Conservation (phyloP, 1,140 invertebrate species). For the Scaptomyza hsui region DNA sequence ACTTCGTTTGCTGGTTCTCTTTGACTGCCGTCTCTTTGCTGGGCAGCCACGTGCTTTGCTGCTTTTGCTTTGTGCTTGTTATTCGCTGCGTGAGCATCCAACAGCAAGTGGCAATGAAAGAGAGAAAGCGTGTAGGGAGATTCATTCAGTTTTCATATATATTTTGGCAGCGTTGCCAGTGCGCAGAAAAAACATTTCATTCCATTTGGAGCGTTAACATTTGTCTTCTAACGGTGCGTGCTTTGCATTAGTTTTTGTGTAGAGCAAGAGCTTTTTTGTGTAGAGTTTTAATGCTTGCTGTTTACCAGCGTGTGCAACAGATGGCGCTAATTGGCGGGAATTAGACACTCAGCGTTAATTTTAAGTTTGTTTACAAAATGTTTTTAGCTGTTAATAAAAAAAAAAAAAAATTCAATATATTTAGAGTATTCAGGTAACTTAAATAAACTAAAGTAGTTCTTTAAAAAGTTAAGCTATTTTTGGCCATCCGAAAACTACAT, state of each 20-base stretch:
- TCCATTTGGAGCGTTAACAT: constrained; percentile 2
- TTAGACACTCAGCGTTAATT: not conserved
- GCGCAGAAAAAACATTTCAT: constrained; percentile 4
- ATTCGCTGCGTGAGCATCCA: constrained; percentile 50
- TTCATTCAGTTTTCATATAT: not conserved
- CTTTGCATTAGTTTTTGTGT: not conserved
- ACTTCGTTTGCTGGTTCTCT: constrained; percentile 7
- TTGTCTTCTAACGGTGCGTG: not conserved
- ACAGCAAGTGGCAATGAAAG: not conserved
- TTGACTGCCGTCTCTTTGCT: constrained; percentile 29
- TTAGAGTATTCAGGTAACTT: no score
- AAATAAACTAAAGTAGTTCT: no score
- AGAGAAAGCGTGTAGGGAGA: constrained; percentile 10
- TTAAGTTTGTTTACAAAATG: not conserved
- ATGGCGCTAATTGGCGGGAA: constrained; percentile 18
- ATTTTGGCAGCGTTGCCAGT: constrained; percentile 34
- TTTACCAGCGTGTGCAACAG: constrained; percentile 17
- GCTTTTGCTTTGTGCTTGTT: constrained; percentile 65
- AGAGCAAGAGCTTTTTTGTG: constrained; percentile 35
- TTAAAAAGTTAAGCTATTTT: no score
- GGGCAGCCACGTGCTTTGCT: constrained; percentile 66
- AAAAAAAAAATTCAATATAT: no score
- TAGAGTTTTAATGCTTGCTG: constrained; percentile 16
- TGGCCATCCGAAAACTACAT: no score
- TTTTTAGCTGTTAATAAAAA: no score